Evolutionary conservation across 2,888 invertebrate genomes (phyloP).

Genomic region (Sialis lutaria): DNA sequence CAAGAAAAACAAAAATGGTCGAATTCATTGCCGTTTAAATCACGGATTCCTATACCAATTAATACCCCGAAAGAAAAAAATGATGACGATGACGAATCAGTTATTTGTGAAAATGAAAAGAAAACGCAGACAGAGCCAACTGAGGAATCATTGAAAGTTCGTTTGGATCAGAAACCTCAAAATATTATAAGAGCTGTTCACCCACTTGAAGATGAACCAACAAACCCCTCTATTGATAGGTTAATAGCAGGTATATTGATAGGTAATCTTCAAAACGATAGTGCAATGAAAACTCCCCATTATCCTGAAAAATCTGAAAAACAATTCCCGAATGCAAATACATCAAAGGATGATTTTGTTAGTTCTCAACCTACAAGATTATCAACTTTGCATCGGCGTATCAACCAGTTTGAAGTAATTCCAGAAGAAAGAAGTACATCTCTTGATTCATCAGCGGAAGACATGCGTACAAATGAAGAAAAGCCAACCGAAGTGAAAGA

Average conservation of each 20-base stretch:
- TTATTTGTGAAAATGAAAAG: not conserved
- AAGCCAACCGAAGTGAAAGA: not conserved
- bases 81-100: not conserved
- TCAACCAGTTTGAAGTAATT: constrained; percentile 32
- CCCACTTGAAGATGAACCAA: not conserved
- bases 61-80: not conserved
- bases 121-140: not conserved
- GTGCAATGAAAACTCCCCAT: not conserved
- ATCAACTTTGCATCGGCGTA: too few relatives aligned
- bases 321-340: too few relatives aligned
- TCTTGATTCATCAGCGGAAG: not conserved
- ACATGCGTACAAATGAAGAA: not conserved
- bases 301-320: not conserved
- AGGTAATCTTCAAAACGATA: not conserved
- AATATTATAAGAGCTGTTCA: constrained; percentile 3
- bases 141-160: not conserved
- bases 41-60: constrained; percentile 4
- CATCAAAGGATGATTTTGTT: too few relatives aligned
- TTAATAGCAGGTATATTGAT: constrained; percentile 5
- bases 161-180: constrained; percentile 4
- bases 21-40: constrained; percentile 2
- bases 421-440: constrained; percentile 34
- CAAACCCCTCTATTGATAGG: constrained; percentile 2
- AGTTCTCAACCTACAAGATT: too few relatives aligned
- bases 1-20: not conserved